Percentiles rank a stretch among this genome's conserved stretches.
These are phyloP conservation scores for Ips typographus DNA, from an alignment of 1,140 invertebrate species.

Conservation along the genomic window DNA sequence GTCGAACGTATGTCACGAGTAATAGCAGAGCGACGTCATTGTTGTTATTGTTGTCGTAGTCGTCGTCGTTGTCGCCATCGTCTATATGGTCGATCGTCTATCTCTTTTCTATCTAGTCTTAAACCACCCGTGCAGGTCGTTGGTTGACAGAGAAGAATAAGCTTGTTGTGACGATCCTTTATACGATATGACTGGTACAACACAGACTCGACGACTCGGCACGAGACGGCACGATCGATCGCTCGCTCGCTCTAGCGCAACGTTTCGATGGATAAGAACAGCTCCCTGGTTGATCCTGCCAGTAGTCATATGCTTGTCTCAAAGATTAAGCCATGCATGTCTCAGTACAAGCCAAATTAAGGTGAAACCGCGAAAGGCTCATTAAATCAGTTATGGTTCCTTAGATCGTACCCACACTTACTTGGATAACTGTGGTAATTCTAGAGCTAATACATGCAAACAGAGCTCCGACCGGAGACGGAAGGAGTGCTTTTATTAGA, in stretches of 20 bases:
- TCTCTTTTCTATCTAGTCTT: too few species aligned
- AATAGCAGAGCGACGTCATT: too few species aligned
- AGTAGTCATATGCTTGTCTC: constrained; percentile 77
- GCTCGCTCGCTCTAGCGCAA: too few species aligned
- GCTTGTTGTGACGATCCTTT: not conserved
- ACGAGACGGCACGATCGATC: too few species aligned
- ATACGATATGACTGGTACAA: not conserved
- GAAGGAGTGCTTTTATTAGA: constrained; percentile 75
- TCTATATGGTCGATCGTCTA: too few species aligned
- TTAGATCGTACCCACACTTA: constrained; percentile 69
- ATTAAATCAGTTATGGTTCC: constrained; percentile 69
- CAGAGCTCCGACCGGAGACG: constrained; percentile 65
- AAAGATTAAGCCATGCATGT: constrained; percentile 81
- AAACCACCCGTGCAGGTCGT: too few species aligned
- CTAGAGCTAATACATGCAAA: constrained; percentile 84
- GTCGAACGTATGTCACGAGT: too few species aligned
- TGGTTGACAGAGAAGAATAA: not conserved
- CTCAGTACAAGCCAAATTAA: constrained; percentile 64
- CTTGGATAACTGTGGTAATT: constrained; percentile 89
- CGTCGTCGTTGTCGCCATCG: too few species aligned
- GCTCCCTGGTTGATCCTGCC: constrained; percentile 67
- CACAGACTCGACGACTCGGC: too few species aligned
- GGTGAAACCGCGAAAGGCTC: constrained; percentile 69
- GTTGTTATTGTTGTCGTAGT: too few species aligned
- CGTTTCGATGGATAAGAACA: constrained; percentile 9